Evolutionary conservation across 2,797 vertebrate genomes (phyloP).

Genomic region (Eulemur mongoz): DNA sequence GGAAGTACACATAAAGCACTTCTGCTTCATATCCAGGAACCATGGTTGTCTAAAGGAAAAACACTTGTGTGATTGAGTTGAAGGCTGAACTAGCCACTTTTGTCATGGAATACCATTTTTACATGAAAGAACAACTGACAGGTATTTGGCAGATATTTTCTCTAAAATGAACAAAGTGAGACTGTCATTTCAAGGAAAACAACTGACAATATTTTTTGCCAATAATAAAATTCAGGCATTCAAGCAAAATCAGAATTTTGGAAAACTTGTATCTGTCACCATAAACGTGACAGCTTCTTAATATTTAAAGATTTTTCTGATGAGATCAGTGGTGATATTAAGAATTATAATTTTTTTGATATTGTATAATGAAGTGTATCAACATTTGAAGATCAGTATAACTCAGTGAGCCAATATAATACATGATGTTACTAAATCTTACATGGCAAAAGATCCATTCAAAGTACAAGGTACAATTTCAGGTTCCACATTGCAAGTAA

Average conservation of each 20-base stretch:
- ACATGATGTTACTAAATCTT: neutral
- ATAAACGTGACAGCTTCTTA: neutral
- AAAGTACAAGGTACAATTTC: slow-evolving; percentile 12
- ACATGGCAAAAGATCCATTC: neutral
- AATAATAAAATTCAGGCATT: slow-evolving; percentile 22
- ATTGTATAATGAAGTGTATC: neutral
- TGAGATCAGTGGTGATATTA: neutral
- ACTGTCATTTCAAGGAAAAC: slow-evolving; percentile 35
- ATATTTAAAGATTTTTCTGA: slow-evolving; percentile 30
- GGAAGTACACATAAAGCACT: neutral
- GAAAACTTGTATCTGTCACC: slow-evolving; percentile 4
- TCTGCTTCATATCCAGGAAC: neutral
- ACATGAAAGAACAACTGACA: neutral
- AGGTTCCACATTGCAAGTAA: neutral
- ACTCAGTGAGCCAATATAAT: neutral
- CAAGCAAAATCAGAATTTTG: slow-evolving; percentile 44
- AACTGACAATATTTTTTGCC: neutral
- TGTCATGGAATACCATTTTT: neutral
- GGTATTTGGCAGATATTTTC: neutral
- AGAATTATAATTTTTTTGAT: neutral
- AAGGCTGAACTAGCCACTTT: neutral
- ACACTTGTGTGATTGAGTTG: neutral
- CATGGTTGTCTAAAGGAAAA: neutral
- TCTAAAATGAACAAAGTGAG: neutral
- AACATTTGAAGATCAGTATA: slow-evolving; percentile 15